Base-by-base conservation (phyloP, 2,888 invertebrate species). In the Clostera curtula region DNA sequence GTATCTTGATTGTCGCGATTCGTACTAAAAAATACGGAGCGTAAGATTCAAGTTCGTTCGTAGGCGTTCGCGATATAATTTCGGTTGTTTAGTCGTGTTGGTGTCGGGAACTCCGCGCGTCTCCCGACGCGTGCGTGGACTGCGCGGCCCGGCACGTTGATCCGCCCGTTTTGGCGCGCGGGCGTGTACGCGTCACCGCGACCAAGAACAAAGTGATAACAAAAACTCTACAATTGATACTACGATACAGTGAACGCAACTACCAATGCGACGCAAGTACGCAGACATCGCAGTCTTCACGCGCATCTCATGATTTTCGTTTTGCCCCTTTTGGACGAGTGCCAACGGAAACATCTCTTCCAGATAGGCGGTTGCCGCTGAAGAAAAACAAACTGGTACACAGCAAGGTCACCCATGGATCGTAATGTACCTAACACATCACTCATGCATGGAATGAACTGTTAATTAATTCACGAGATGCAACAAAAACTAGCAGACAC, bases 201-300 rank as follows among this genome's bases (percentile, higher is more conserved):
- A 58, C 53, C 60, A 58, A 65, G 67, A 62, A 67, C 77, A 63
- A 62, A 77, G 67, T 80, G 80, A 80, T 80, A 80, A 77, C 72
- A 69, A 72, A 70, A 70, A 65, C 63, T 56, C 54, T 52, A 62
- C 64, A 62, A 67, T 61, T 70, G 67, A 69, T 70, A 67, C 57
- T 60, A 66, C 62, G 42, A 53, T 48, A 47, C 47, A 49, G n/a
- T 41, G 31, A 36, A 35, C 42, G 40, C n/a, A n/a, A n/a, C n/a
- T 49, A 47, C 51, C 52, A 53, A 60, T 55, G 55, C 56, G 50
- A 30, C 40, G 46, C 42, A 36, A 40, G n/a, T n/a, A n/a, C n/a
- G n/a, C n/a, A n/a, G n/a, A 38, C 53, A 53, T 52, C 54, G 52
- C 52, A 48, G 51, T 51, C n/a, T 54, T 52, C 53, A 50, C 58